Evolutionary conservation across 2,113 vertebrate species (phyloP).

Genomic region (Peromyscus leucopus): DNA sequence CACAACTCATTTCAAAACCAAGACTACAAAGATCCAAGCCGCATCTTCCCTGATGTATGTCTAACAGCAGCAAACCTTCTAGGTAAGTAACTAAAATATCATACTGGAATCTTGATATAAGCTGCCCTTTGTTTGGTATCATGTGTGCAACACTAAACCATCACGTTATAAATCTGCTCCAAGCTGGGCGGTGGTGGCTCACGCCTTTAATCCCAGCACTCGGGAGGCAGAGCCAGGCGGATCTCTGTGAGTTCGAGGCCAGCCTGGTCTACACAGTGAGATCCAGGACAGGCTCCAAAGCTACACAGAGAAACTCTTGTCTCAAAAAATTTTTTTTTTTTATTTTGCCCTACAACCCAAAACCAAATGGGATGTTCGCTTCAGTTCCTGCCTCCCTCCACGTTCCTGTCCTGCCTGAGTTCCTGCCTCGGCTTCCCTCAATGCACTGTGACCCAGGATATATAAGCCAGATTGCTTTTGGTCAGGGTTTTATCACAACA

Average conservation of each 20-base stretch:
- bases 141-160: not conserved
- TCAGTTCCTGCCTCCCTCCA: not conserved
- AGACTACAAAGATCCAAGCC: not conserved
- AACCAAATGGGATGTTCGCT: not conserved
- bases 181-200: too few relatives aligned
- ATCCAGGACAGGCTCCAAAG: too few relatives aligned
- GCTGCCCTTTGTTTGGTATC: not conserved
- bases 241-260: too few relatives aligned
- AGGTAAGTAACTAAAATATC: not conserved
- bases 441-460: not conserved
- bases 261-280: too few relatives aligned
- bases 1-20: constrained; percentile 10
- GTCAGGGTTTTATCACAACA: not conserved
- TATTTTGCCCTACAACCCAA: too few relatives aligned
- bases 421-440: not conserved
- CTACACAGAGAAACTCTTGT: too few relatives aligned
- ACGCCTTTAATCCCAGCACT: too few relatives aligned
- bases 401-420: not conserved
- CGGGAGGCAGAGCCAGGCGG: too few relatives aligned
- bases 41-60: not conserved
- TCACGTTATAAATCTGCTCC: constrained; percentile 9
- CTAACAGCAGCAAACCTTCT: not conserved
- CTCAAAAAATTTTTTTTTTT: too few relatives aligned
- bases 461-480: not conserved
- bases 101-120: not conserved